Percentiles rank a stretch among this genome's conserved stretches.
These are phyloP conservation scores for Zaprionus vittiger DNA, from an alignment of 1,140 invertebrate genomes.

Conservation along the genomic window DNA sequence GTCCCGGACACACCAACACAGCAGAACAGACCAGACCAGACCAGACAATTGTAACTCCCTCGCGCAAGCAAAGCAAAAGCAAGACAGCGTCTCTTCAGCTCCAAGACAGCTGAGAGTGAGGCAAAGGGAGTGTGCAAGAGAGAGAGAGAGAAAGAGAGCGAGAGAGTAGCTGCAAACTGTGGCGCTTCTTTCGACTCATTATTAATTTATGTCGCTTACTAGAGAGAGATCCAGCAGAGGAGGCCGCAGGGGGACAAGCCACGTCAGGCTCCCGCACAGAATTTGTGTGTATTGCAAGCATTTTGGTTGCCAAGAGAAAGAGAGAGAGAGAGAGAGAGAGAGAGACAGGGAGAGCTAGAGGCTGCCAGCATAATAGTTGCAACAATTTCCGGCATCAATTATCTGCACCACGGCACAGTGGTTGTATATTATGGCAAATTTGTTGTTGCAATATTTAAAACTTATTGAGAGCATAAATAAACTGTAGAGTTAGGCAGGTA, in stretches of 20 bases:
- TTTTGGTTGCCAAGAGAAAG: slow-evolving; percentile 13
- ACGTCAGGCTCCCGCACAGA: background rate
- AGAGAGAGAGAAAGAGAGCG: background rate
- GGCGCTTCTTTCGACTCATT: slow-evolving; percentile 41
- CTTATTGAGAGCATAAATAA: background rate
- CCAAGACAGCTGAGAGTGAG: slow-evolving; percentile 2
- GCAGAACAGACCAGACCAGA: background rate
- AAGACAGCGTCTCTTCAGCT: slow-evolving; percentile 23
- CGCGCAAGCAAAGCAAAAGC: slow-evolving; percentile 18
- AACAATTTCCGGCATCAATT: slow-evolving; percentile 61
- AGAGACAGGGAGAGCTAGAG: background rate
- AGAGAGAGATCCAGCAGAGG: slow-evolving; percentile 15
- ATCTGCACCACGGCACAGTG: slow-evolving; percentile 16
- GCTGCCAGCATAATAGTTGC: slow-evolving; percentile 39
- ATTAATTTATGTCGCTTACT: slow-evolving; percentile 57
- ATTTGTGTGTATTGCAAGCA: slow-evolving; percentile 28
- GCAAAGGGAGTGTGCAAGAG: background rate
- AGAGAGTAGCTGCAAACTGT: slow-evolving; percentile 34
- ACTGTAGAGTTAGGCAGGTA: background rate
- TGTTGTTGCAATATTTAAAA: background rate
- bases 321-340: background rate
- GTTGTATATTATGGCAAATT: background rate
- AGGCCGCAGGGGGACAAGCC: background rate
- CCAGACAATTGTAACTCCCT: slow-evolving; percentile 2
- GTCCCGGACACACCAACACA: background rate